These are phyloP conservation scores for Chloroceryle amazona DNA, from an alignment of 2,797 vertebrate species.

Conservation along the genomic window DNA sequence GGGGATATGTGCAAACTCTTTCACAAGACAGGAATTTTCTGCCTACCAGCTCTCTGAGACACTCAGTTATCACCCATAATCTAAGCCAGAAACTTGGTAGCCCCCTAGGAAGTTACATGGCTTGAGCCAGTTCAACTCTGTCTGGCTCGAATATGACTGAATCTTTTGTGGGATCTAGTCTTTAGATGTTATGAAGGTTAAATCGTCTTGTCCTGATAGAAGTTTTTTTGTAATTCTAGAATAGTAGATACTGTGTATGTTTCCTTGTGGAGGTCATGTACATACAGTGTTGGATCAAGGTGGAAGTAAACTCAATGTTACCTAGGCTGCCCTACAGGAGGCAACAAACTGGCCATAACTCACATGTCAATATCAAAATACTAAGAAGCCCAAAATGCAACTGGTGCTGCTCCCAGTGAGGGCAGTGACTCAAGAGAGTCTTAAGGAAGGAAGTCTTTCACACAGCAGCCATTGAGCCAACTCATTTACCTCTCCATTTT, in stretches of 20 bases:
- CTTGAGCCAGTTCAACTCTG: background rate
- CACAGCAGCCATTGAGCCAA: background rate
- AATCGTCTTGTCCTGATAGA: background rate
- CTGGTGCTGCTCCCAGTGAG: background rate
- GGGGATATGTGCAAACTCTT: background rate
- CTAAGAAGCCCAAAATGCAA: background rate
- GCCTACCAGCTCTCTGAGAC: background rate
- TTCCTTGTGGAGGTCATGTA: background rate
- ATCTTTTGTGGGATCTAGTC: background rate
- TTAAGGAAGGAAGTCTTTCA: background rate
- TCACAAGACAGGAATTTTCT: background rate
- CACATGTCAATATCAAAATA: background rate
- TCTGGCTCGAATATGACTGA: background rate
- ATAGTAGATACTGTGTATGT: background rate
- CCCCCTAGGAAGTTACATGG: background rate
- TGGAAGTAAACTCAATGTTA: background rate
- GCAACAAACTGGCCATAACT: background rate
- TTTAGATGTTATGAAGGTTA: background rate
- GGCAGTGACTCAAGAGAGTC: background rate
- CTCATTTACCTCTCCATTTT: background rate
- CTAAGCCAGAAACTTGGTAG: background rate
- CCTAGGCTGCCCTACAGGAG: background rate
- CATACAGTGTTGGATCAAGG: background rate
- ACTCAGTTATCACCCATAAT: background rate
- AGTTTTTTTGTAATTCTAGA: background rate